Evolutionary conservation across 2,797 vertebrate species (phyloP).

Genomic region (Muscicapa comitata): DNA sequence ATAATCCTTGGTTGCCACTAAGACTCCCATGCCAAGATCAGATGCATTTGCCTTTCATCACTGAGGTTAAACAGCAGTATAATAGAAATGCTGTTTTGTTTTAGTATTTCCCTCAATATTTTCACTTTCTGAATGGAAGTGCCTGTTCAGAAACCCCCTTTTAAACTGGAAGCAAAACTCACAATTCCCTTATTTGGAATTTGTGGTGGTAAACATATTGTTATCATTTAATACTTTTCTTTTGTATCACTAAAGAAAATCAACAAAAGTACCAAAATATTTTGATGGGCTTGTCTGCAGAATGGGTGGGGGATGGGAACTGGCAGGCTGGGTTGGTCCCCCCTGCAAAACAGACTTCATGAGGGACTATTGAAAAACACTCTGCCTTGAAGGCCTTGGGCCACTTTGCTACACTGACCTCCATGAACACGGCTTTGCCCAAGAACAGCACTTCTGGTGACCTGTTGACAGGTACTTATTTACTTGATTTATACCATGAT

Average conservation of each 20-base stretch:
- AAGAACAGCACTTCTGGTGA: background rate
- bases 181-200: background rate
- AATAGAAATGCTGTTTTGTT: background rate
- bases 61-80: background rate
- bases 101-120: background rate
- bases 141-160: background rate
- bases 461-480: background rate
- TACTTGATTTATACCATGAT: slow-evolving; percentile 32
- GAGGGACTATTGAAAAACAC: fast-evolving
- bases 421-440: background rate
- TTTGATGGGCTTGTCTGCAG: background rate
- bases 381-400: background rate
- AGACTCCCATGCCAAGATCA: background rate
- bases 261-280: background rate
- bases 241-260: background rate
- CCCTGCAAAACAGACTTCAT: background rate
- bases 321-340: background rate
- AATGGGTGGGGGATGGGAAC: background rate
- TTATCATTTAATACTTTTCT: background rate
- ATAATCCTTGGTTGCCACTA: background rate
- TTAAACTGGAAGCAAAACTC: background rate
- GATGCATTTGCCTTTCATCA: background rate
- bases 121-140: background rate
- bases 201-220: background rate
- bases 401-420: background rate